phyloP scores from a whole-genome alignment of 2,888 invertebrate genomes.

The Serrognathus titanus region DNA sequence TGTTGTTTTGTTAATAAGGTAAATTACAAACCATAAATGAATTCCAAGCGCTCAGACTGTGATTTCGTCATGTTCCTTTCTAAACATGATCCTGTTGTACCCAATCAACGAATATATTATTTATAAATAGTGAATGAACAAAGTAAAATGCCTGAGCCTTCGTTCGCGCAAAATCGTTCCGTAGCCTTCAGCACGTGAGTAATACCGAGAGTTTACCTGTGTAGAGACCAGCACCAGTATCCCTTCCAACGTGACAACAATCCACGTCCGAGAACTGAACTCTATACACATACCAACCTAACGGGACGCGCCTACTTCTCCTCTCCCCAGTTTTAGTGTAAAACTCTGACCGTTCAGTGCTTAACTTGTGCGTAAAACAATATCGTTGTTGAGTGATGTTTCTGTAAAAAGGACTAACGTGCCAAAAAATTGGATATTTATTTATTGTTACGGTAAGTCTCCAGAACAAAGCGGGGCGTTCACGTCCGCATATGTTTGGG shows the following conservation, averaged over 20 bases:
- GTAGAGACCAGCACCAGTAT: slow-evolving; percentile 8
- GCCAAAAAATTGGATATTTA: slow-evolving; percentile 18
- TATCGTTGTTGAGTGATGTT: slow-evolving; percentile 25
- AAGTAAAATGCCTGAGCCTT: neutral
- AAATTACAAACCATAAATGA: too few species aligned
- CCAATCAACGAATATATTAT: neutral
- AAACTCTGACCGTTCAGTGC: slow-evolving; percentile 18
- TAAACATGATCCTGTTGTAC: neutral
- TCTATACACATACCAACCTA: slow-evolving; percentile 42
- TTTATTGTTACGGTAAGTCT: neutral
- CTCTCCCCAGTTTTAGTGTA: slow-evolving; percentile 30
- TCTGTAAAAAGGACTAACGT: slow-evolving; percentile 16
- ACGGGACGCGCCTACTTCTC: slow-evolving; percentile 47
- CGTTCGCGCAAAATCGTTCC: neutral
- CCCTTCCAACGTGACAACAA: slow-evolving; percentile 18
- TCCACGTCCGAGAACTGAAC: slow-evolving; percentile 22
- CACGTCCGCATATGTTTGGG: neutral
- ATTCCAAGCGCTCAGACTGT: too few species aligned
- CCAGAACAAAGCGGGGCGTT: neutral
- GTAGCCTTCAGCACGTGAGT: neutral
- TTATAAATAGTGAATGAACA: neutral
- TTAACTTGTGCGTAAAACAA: slow-evolving; percentile 22
- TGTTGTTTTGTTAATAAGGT: too few species aligned
- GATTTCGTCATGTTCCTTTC: neutral
- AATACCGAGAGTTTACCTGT: slow-evolving; percentile 4